Evolutionary conservation across 2,113 vertebrate genomes (phyloP).

Genomic region (Caranx melampygus): DNA sequence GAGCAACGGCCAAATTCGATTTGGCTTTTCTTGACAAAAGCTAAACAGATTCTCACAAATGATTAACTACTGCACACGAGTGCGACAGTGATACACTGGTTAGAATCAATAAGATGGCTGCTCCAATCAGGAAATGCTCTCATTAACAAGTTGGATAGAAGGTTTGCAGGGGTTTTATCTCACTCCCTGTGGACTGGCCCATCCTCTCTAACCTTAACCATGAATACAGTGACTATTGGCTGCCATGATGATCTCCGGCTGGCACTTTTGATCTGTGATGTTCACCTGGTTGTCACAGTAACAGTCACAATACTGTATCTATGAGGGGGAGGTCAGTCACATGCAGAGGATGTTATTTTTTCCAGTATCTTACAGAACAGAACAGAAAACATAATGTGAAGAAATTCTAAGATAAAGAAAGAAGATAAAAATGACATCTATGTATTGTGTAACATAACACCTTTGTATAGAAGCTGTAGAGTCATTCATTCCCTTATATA

Average conservation of each 20-base stretch:
- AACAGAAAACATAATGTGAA: too few relatives aligned
- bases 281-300: conserved; percentile 29
- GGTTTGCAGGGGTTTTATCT: conserved; percentile 13
- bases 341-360: conserved; percentile 9
- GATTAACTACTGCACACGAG: background rate
- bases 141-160: background rate
- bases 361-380: too few relatives aligned
- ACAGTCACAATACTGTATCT: background rate
- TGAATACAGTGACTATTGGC: conserved; percentile 32
- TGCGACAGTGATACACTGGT: background rate
- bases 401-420: too few relatives aligned
- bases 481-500: too few relatives aligned
- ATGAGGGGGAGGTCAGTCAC: conserved; percentile 12
- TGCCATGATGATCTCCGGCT: background rate
- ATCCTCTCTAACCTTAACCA: conserved; percentile 19
- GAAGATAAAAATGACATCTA: too few relatives aligned
- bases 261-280: background rate
- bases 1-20: background rate
- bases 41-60: background rate
- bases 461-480: too few relatives aligned
- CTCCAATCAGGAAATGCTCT: conserved; percentile 11
- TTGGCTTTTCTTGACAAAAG: background rate
- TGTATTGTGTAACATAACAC: too few relatives aligned
- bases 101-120: conserved; percentile 17
- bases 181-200: background rate